Conservation (phyloP, 2,888 invertebrate genomes). For the Rosalia funebris region DNA sequence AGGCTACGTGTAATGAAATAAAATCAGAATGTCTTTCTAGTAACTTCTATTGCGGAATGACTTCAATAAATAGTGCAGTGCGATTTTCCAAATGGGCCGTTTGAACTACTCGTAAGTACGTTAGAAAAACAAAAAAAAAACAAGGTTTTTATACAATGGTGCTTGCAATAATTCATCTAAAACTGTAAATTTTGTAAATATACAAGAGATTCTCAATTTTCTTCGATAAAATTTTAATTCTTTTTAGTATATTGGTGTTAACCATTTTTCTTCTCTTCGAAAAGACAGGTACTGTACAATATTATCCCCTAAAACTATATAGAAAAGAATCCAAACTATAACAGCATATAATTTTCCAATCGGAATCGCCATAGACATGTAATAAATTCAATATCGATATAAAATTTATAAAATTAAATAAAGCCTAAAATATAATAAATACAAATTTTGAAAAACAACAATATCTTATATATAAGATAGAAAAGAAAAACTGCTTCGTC, state of each 20-base stretch:
- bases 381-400: conserved; percentile 46
- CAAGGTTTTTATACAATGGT: conserved; percentile 35
- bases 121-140: too few species aligned
- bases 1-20: too few species aligned
- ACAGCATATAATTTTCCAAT: conserved; percentile 39
- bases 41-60: too few species aligned
- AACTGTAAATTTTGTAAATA: conserved; percentile 40
- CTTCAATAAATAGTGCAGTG: not conserved
- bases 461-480: conserved; percentile 19
- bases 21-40: too few species aligned
- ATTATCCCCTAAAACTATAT: conserved; percentile 41
- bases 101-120: conserved; percentile 24
- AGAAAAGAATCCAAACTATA: conserved; percentile 38
- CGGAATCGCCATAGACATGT: conserved; percentile 31
- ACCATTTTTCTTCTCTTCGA: conserved; percentile 36
- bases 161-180: conserved; percentile 34
- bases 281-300: conserved; percentile 52
- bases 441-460: conserved; percentile 42
- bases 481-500: conserved; percentile 19
- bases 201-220: conserved; percentile 42
- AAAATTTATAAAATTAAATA: conserved; percentile 50
- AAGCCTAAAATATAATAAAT: conserved; percentile 46
- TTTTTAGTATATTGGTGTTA: conserved; percentile 41
- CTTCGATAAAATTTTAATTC: conserved; percentile 32
- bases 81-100: not conserved